Percentiles rank a stretch among this genome's conserved stretches.
These are phyloP conservation scores for Alsophila aescularia DNA, from an alignment of 2,888 invertebrate species.

Conservation along the genomic window DNA sequence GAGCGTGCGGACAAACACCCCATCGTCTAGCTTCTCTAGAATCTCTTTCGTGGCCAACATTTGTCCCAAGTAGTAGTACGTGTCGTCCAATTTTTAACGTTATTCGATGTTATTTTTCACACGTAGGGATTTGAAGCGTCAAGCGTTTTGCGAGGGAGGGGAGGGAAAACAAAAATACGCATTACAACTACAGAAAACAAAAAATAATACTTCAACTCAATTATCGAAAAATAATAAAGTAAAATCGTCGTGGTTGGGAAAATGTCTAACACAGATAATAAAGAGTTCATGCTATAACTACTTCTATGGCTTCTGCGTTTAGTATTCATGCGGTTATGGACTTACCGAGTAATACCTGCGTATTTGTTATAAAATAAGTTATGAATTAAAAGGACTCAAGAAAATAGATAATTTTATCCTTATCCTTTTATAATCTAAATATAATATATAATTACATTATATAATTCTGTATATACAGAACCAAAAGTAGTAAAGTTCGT, in stretches of 20 bases:
- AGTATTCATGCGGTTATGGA: slow-evolving; percentile 52
- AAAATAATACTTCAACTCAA: slow-evolving; percentile 50
- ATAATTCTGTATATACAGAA: no score
- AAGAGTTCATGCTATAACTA: slow-evolving; percentile 68
- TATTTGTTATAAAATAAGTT: slow-evolving; percentile 29
- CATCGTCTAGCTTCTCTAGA: slow-evolving; percentile 81
- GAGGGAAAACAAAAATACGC: slow-evolving; percentile 82
- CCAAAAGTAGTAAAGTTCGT: no score
- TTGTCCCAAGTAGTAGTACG: slow-evolving; percentile 37
- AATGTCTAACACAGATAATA: slow-evolving; percentile 78
- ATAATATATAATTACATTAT: no score
- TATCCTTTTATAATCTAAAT: no score
- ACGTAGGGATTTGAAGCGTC: slow-evolving; percentile 82
- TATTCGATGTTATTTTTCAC: slow-evolving; percentile 71
- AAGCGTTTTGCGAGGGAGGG: slow-evolving; percentile 78
- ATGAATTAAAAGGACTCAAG: slow-evolving; percentile 49
- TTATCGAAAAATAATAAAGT: slow-evolving; percentile 37
- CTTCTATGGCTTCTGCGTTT: slow-evolving; percentile 74
- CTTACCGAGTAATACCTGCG: slow-evolving; percentile 50
- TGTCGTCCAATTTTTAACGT: slow-evolving; percentile 11
- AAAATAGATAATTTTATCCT: no score
- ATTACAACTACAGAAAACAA: slow-evolving; percentile 82
- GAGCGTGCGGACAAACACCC: slow-evolving; percentile 82
- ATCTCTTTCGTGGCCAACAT: slow-evolving; percentile 71
- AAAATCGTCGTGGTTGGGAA: slow-evolving; percentile 77